phyloP scores from a whole-genome alignment of 1,140 invertebrate species.

The Cylas formicarius region DNA sequence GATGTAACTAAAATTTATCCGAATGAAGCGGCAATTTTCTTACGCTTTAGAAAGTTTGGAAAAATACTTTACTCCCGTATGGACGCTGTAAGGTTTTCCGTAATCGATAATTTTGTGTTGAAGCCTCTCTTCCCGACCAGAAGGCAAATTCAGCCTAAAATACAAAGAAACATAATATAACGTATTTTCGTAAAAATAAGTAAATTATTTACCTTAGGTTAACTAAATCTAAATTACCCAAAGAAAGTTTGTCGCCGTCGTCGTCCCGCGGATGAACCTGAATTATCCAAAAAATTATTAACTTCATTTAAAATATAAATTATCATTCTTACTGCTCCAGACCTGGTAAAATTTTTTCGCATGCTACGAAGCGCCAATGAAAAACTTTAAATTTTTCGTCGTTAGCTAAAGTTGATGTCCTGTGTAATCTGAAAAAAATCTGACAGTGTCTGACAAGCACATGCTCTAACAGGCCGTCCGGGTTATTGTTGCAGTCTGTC shows the following conservation, averaged over 20 bases:
- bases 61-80: no score
- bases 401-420: no score
- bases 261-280: slow-evolving; percentile 17
- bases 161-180: neutral
- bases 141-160: slow-evolving; percentile 19
- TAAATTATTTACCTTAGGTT: slow-evolving; percentile 26
- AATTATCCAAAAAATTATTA: slow-evolving; percentile 10
- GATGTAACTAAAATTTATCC: no score
- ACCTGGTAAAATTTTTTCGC: slow-evolving; percentile 24
- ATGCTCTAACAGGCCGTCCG: no score
- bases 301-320: neutral
- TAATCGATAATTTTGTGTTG: no score
- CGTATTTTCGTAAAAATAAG: neutral
- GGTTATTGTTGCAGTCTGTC: no score
- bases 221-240: slow-evolving; percentile 28
- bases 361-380: slow-evolving; percentile 23
- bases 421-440: no score
- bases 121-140: slow-evolving; percentile 4
- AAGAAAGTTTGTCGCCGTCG: slow-evolving; percentile 21
- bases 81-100: no score
- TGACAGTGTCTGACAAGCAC: no score
- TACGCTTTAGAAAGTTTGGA: no score
- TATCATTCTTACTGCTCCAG: slow-evolving; percentile 16
- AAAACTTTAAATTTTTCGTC: no score
- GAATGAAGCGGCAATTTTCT: no score